phyloP scores from a whole-genome alignment of 2,113 vertebrate genomes.

The Melanerpes aurifrons region DNA sequence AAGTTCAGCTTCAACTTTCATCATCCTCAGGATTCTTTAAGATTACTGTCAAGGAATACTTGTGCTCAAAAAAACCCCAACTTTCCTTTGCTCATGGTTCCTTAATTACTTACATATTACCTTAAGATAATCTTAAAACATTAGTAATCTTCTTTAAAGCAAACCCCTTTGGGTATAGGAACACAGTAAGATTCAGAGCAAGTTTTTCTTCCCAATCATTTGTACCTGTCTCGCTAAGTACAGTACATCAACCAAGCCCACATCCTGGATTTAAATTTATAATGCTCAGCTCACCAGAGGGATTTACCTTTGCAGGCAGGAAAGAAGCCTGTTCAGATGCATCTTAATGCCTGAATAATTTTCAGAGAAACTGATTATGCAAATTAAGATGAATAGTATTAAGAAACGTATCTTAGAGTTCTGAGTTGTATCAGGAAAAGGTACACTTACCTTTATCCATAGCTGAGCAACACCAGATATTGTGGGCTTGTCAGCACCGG shows the following conservation, averaged over 20 bases:
- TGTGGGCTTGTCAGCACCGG: neutral
- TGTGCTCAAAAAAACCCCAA: neutral
- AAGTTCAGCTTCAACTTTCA: neutral
- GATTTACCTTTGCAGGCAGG: slow-evolving; percentile 62
- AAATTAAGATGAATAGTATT: slow-evolving; percentile 51
- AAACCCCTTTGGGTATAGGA: slow-evolving; percentile 45
- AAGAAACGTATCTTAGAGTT: slow-evolving; percentile 6
- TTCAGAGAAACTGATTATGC: slow-evolving; percentile 65
- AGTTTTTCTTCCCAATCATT: slow-evolving; percentile 40
- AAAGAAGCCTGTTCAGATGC: slow-evolving; percentile 47
- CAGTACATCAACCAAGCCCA: slow-evolving; percentile 22
- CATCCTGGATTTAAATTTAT: slow-evolving; percentile 63
- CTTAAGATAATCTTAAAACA: slow-evolving; percentile 50
- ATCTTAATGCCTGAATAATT: slow-evolving; percentile 62
- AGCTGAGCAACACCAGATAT: neutral
- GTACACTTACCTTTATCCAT: neutral
- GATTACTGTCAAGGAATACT: neutral
- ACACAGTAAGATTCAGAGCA: slow-evolving; percentile 10
- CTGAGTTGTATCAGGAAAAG: neutral
- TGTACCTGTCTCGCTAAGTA: slow-evolving; percentile 60
- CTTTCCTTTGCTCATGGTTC: neutral
- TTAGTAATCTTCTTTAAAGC: slow-evolving; percentile 57
- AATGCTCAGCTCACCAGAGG: slow-evolving; percentile 56
- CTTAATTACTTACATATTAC: slow-evolving; percentile 49
- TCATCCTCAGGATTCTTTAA: neutral